Base-by-base conservation (phyloP, 2,888 invertebrate species). In the Gari tellinella region DNA sequence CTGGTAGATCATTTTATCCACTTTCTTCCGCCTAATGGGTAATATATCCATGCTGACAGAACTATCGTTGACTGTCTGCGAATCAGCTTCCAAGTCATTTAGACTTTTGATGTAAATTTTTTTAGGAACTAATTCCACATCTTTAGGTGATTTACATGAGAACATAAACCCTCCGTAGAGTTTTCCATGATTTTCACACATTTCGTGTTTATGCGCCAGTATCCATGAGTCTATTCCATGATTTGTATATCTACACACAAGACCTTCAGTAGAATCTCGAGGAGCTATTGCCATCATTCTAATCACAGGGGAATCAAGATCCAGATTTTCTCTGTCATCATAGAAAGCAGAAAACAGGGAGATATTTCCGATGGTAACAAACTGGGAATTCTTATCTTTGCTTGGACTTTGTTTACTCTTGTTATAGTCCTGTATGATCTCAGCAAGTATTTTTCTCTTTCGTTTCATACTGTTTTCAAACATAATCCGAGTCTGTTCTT, bases 121-220 rank as follows among this genome's bases (percentile, higher is more conserved):
- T 10, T 62, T 66, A 17, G 80, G 75, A 37, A 63, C 19, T 4
- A 65, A 43, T 8, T 38, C 25, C n/a, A 81, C 37, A n/a, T 60
- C 45, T n/a, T 45, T 38, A 5, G 89, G 90, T 8, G 89, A 63
- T 15, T 63, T 61, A 79, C 91, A 91, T 4, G 87, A 84, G 49
- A 89, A 84, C 51, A 90, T 88, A 82, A 87, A 89, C 19, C 91
- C 91, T 12, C 90, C 91, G 67, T 85, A 91, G 4, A 68, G 72
- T 70, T 86, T 88, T 7, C 83, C 86, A 72, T 91, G 91, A 75
- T 91, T 91, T 65, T 91, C 91, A 78, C 91, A 89, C 89, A 91
- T 88, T 70, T 90, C 89, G 51, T 89, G 86, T 19, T 76, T 79
- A 7, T 56, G 58, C 15, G 84, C 82, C 17, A 69, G 41, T 8